These are phyloP conservation scores for Drosophila suboccidentalis DNA, from an alignment of 2,888 invertebrate species.

Conservation along the genomic window DNA sequence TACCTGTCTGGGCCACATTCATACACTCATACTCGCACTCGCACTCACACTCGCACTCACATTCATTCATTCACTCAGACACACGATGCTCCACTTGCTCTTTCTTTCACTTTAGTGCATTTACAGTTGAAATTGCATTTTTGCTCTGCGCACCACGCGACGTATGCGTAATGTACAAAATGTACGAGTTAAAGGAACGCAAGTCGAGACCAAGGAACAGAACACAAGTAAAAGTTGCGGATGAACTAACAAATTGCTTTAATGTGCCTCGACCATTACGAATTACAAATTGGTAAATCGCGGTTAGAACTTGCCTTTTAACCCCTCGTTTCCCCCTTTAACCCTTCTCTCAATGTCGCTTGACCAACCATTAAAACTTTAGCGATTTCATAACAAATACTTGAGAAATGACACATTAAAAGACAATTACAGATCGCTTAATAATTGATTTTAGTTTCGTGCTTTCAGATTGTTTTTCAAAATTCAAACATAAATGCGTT, in stretches of 20 bases:
- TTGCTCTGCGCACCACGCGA: constrained; percentile 39
- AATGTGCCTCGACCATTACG: constrained; percentile 42
- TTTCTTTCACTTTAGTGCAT: constrained; percentile 43
- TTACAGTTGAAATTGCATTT: constrained; percentile 57
- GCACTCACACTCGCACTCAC: not conserved
- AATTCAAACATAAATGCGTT: not conserved
- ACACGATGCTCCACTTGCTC: constrained; percentile 17
- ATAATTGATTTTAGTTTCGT: not conserved
- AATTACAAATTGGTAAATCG: constrained; percentile 57
- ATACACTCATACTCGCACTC: not conserved
- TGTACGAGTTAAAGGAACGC: not conserved
- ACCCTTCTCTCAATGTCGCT: not conserved
- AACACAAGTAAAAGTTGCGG: constrained; percentile 23
- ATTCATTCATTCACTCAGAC: not conserved
- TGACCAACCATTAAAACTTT: constrained; percentile 12
- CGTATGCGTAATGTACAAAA: constrained; percentile 66
- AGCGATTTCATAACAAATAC: constrained; percentile 6
- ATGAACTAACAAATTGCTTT: constrained; percentile 50
- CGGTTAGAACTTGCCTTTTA: constrained; percentile 18
- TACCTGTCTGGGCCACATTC: constrained; percentile 8
- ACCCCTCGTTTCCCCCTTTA: not conserved
- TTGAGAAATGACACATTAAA: not conserved
- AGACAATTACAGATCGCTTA: not conserved
- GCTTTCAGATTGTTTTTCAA: not conserved
- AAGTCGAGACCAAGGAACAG: constrained; percentile 7